Evolutionary conservation across 2,888 invertebrate species (phyloP), one percentile per base, ranked within the genome.

Genomic region (Leptogaster cylindrica): DNA sequence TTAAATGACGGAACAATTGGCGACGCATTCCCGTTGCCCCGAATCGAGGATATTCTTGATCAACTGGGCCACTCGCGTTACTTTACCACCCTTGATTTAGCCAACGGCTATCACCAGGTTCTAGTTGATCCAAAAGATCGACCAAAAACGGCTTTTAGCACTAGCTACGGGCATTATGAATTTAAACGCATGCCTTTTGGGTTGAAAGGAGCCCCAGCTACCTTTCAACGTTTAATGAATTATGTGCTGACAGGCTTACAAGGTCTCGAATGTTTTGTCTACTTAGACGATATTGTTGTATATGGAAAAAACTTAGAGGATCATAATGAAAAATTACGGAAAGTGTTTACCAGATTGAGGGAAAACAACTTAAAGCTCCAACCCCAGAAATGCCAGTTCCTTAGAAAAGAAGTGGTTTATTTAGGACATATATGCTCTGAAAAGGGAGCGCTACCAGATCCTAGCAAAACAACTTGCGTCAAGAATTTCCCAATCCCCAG

Each of bases 341-440:
- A 25, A 44, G 73, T 75, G 4, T 72, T 75, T 61, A 5, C 20
- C 10, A 46, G 70, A 52, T 48, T 74, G 6, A 65, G 70, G 41
- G 16, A 70, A 51, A 48, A 58, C 4, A 72, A 73, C 48, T 68
- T 75, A 5, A 73, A 74, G 72, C 64, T 74, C 2, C 73, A 75
- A 63, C 41, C 73, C 1, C 71, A 73, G 16, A 74, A 74, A 66
- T 73, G 70, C 14, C 65, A 72, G 55, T 75, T 75, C 55, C 36
- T 75, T 3, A 25, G 41, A 6, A 73, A 73, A 44, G 71, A 73
- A 39, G 67, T 71, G 5, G 48, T 51, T 7, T 71, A 68, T 28
- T 28, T 70, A 68, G 76, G 77, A 6, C 76, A 75, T 52, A 51
- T 76, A 10, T 71, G 77, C 10, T 73, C 75, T 4, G 66, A 72